Conservation (phyloP, 2,113 vertebrate species). For the Halcyon malimbica region DNA sequence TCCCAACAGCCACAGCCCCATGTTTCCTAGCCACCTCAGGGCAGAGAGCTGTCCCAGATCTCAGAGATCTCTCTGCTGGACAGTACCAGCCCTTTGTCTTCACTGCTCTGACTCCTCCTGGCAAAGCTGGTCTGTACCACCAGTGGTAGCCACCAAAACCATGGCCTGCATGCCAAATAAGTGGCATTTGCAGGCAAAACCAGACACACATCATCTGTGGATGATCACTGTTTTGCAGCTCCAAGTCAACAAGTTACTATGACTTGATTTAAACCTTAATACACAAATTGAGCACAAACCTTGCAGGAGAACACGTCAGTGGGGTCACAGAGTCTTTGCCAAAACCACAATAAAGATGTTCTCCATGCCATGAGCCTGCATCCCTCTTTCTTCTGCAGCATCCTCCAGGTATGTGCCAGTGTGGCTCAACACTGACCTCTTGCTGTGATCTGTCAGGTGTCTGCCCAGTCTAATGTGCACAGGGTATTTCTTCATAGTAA, state of each 20-base stretch:
- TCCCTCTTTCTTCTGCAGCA: fast-evolving
- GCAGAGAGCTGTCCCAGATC: not conserved
- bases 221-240: not conserved
- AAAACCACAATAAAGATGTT: not conserved
- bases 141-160: not conserved
- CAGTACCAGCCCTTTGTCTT: not conserved
- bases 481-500: not conserved
- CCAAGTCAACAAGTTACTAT: not conserved
- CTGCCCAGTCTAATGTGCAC: not conserved
- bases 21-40: not conserved
- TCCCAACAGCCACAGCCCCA: fast-evolving
- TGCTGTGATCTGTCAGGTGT: fast-evolving
- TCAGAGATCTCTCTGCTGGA: not conserved
- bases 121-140: not conserved
- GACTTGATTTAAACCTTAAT: not conserved
- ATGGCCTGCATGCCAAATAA: fast-evolving
- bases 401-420: not conserved
- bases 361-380: not conserved
- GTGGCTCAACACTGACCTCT: not conserved
- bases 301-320: fast-evolving
- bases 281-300: not conserved
- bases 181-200: not conserved
- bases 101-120: not conserved
- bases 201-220: fast-evolving
- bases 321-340: not conserved